phyloP scores from a whole-genome alignment of 2,888 invertebrate species.

The Cinara cedri region DNA sequence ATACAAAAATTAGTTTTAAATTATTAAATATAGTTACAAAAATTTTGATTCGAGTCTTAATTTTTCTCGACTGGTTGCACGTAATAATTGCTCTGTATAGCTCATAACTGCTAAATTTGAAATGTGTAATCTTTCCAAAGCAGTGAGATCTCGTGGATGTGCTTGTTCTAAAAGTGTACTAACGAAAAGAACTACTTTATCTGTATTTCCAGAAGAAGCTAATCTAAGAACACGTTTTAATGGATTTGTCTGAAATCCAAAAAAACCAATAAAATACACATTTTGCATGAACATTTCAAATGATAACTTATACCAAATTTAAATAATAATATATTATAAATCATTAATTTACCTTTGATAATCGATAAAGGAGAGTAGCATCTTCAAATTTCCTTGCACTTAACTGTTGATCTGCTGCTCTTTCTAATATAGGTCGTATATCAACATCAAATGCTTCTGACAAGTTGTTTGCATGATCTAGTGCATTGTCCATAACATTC shows the following conservation, averaged over 20 bases:
- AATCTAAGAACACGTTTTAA: constrained; percentile 70
- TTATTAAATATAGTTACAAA: constrained; percentile 50
- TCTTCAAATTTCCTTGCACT: constrained; percentile 76
- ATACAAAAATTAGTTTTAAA: constrained; percentile 28
- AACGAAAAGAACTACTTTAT: constrained; percentile 69
- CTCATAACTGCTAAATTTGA: constrained; percentile 73
- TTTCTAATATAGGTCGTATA: constrained; percentile 48
- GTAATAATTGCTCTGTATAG: constrained; percentile 68
- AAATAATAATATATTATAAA: not conserved
- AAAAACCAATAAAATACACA: not conserved
- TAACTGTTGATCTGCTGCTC: constrained; percentile 80
- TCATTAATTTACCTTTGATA: constrained; percentile 67
- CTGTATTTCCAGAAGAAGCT: constrained; percentile 70
- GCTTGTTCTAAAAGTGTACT: constrained; percentile 63
- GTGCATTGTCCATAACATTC: constrained; percentile 25
- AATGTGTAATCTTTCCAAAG: constrained; percentile 70
- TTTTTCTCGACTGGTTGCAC: constrained; percentile 60
- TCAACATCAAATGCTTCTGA: constrained; percentile 47
- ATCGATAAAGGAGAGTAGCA: constrained; percentile 80
- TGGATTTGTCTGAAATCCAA: constrained; percentile 61
- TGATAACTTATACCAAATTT: not conserved
- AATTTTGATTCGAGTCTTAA: constrained; percentile 55
- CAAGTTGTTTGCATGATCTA: constrained; percentile 45
- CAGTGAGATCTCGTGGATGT: constrained; percentile 64
- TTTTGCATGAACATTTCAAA: not conserved